Evolutionary conservation across 1,140 invertebrate species (phyloP).

Genomic region (Drosophila subobscura): DNA sequence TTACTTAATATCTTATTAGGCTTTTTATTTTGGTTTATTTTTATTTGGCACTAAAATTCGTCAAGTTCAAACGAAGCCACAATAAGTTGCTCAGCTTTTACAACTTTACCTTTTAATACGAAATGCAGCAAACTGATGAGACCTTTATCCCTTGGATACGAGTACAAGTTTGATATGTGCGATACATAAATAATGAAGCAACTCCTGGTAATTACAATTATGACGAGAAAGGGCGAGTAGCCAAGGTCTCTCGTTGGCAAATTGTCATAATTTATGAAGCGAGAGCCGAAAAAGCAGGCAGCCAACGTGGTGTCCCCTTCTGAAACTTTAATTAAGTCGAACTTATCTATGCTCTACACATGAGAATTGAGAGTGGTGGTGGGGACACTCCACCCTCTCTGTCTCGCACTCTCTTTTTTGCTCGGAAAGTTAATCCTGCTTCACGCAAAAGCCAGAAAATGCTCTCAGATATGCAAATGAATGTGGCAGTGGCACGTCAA

Average conservation of each 20-base stretch:
- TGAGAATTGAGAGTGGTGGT: constrained; percentile 51
- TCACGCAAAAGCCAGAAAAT: constrained; percentile 44
- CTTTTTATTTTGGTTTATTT: too few species aligned
- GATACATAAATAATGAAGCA: constrained; percentile 31
- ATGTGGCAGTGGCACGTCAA: constrained; percentile 68
- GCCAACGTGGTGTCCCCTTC: constrained; percentile 60
- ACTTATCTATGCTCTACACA: constrained; percentile 78
- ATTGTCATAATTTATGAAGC: constrained; percentile 73
- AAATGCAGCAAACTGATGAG: constrained; percentile 9
- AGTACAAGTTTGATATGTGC: constrained; percentile 16
- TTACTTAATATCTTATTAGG: too few species aligned
- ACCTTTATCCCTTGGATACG: constrained; percentile 5
- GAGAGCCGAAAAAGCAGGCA: constrained; percentile 39
- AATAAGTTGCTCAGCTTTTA: too few species aligned
- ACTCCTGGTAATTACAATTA: constrained; percentile 42
- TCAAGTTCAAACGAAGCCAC: too few species aligned
- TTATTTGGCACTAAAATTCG: too few species aligned
- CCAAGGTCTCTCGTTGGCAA: constrained; percentile 46
- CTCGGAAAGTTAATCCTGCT: neutral
- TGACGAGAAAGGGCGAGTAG: constrained; percentile 37
- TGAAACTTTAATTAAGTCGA: constrained; percentile 78
- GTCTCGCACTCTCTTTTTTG: constrained; percentile 10
- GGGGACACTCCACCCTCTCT: neutral
- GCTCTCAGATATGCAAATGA: constrained; percentile 78
- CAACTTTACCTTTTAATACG: too few species aligned